Conservation (phyloP, 2,113 vertebrate genomes). For the Actenoides hombroni region DNA sequence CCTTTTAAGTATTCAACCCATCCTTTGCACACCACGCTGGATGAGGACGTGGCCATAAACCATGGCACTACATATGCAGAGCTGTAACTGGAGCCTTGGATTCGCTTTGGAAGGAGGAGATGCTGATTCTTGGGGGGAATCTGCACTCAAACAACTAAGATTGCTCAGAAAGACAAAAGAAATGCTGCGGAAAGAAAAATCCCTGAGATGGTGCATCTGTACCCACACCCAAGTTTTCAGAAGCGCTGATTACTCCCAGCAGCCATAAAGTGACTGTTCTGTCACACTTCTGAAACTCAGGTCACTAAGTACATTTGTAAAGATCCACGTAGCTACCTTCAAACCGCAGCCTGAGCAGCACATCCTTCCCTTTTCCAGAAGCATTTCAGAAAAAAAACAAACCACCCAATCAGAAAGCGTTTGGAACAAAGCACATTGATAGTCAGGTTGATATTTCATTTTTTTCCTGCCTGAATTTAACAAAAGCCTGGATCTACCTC, state of each 20-base stretch:
- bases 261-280: neutral
- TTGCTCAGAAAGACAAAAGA: neutral
- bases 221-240: neutral
- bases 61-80: neutral
- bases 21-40: neutral
- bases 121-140: neutral
- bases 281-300: neutral
- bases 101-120: neutral
- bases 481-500: slow-evolving; percentile 65
- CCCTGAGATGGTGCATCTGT: neutral
- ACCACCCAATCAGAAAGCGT: neutral
- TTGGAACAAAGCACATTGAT: slow-evolving; percentile 11
- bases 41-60: neutral
- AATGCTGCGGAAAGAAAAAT: neutral
- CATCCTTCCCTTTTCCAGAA: neutral
- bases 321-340: neutral
- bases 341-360: neutral
- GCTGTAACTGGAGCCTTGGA: neutral
- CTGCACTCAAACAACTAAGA: neutral
- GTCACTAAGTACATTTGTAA: neutral
- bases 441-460: slow-evolving; percentile 47
- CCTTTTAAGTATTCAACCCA: neutral
- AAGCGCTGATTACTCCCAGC: neutral
- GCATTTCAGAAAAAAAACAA: neutral
- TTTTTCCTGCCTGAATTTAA: slow-evolving; percentile 52